A percentile compares a stretch with the other conserved stretches of the same genome.
These are phyloP conservation scores for Sminthurinus signatus DNA, from an alignment of 1,140 invertebrate species.

Conservation along the genomic window DNA sequence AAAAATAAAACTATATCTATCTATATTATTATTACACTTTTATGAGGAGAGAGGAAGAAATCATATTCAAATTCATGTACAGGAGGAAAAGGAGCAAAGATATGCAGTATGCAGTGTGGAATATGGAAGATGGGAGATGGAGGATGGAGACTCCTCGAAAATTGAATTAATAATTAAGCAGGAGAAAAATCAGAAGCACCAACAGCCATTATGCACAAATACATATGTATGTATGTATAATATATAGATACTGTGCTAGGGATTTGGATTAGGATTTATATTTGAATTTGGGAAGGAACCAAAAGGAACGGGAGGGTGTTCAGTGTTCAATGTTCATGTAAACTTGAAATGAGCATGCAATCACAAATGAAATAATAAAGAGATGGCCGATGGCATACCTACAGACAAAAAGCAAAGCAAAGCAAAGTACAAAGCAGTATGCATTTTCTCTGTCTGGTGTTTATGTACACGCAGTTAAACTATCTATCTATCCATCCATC, in stretches of 20 bases:
- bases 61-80: too few relatives aligned
- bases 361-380: slow-evolving; percentile 9
- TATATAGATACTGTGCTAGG: neutral
- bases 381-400: neutral
- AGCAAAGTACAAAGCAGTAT: neutral
- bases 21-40: too few relatives aligned
- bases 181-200: too few relatives aligned
- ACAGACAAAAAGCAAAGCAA: neutral
- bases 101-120: too few relatives aligned
- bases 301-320: neutral
- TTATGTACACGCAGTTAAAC: neutral
- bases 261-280: neutral
- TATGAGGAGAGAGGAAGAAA: too few relatives aligned
- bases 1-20: too few relatives aligned
- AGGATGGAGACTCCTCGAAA: too few relatives aligned
- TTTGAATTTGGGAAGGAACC: neutral
- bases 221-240: neutral
- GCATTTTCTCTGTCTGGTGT: neutral
- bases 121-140: too few relatives aligned
- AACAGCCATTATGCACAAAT: too few relatives aligned
- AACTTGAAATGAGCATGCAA: neutral
- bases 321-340: neutral
- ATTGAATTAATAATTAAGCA: too few relatives aligned
- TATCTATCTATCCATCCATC: neutral
- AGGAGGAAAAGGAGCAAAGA: too few relatives aligned